Conservation (phyloP, 2,113 vertebrate species). For the Eonycteris spelaea region DNA sequence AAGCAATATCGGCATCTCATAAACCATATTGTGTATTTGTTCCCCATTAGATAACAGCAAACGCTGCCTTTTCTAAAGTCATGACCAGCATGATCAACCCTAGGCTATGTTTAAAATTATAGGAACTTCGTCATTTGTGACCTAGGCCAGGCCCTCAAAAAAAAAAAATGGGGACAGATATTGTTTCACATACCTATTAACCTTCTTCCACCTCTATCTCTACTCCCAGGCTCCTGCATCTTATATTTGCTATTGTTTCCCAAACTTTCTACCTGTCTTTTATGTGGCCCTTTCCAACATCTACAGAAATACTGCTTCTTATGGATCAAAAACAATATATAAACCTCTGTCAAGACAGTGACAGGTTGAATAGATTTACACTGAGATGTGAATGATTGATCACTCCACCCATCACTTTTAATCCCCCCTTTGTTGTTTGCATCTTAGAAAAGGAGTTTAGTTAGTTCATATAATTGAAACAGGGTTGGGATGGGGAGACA, state of each 20-base stretch:
- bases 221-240: not conserved
- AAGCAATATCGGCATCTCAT: not conserved
- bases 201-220: not conserved
- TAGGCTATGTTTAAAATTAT: slow-evolving; percentile 3
- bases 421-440: not conserved
- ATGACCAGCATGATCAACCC: not conserved
- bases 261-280: not conserved
- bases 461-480: not conserved
- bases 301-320: not conserved
- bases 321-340: not conserved
- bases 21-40: not conserved
- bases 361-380: not conserved
- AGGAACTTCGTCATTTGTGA: slow-evolving; percentile 3
- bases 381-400: not conserved
- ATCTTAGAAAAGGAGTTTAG: slow-evolving; percentile 14
- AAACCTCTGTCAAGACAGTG: not conserved
- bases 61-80: not conserved
- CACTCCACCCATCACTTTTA: not conserved
- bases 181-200: not conserved
- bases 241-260: slow-evolving; percentile 7
- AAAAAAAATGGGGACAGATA: not conserved
- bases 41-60: slow-evolving; percentile 1
- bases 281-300: not conserved
- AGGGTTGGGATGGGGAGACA: not conserved
- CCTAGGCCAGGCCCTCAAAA: not conserved